Evolutionary conservation across 2,113 vertebrate species (phyloP).

Genomic region (Pseudolaguvia tuberculata): DNA sequence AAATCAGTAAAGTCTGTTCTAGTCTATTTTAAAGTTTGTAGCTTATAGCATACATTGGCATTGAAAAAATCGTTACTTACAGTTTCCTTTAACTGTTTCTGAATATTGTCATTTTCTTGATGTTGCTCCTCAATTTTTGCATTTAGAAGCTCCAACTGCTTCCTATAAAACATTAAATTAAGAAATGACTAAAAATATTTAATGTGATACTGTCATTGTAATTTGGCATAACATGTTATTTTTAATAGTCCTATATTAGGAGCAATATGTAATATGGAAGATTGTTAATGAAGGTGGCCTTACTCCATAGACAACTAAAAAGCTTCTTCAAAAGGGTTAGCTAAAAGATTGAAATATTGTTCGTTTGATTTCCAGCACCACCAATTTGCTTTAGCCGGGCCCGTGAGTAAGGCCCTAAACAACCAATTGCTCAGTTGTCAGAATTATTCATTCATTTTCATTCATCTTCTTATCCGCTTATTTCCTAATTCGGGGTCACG

Average conservation of each 20-base stretch:
- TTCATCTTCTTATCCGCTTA: too few relatives aligned
- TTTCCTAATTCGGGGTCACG: too few relatives aligned
- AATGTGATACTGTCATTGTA: not conserved
- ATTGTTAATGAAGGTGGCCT: too few relatives aligned
- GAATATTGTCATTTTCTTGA: conserved; percentile 69
- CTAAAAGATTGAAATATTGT: too few relatives aligned
- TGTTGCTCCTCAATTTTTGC: conserved; percentile 64
- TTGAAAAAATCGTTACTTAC: conserved; percentile 60
- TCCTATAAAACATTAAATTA: conserved; percentile 18
- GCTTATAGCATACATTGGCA: not conserved
- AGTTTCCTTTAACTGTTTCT: conserved; percentile 74
- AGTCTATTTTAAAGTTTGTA: too few relatives aligned
- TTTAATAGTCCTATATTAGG: not conserved
- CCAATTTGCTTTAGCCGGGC: too few relatives aligned
- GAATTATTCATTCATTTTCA: too few relatives aligned
- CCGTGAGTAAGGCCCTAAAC: too few relatives aligned
- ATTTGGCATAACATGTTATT: not conserved
- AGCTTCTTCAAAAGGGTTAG: too few relatives aligned
- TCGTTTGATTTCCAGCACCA: too few relatives aligned
- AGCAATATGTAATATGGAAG: not conserved
- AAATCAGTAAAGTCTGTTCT: not conserved
- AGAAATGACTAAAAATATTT: conserved; percentile 2
- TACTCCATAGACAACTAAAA: not conserved
- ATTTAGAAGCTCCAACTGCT: conserved; percentile 53
- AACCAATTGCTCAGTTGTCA: too few relatives aligned